Base-by-base conservation (phyloP, 1,140 invertebrate genomes). In the Monochamus saltuarius region DNA sequence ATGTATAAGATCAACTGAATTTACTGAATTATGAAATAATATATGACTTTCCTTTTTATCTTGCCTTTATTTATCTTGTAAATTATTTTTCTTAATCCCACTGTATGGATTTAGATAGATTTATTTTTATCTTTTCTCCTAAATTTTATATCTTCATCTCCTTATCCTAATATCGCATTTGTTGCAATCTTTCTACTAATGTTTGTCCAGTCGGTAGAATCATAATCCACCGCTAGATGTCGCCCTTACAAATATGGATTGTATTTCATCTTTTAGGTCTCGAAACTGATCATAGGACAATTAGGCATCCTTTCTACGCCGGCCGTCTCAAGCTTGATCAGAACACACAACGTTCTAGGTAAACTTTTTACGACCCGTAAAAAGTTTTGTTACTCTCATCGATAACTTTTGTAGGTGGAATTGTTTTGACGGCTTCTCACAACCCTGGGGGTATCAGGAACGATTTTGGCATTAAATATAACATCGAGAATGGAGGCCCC, bases 381-480 rank as follows among this genome's bases (percentile, higher is more conserved):
- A 50, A n/a, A 6, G 14, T 19, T 35, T n/a, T 19, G 4, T 35
- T 2, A 29, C 11, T 34, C 3, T 3, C 11, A 13, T 11, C 16
- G n/a, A 39, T 9, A 53, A 22, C 36, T 43, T 52, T 38, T 56
- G 4, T 77, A 83, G 95, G 97, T 69, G 98, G 97, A 17, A 98
- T 99, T 72, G 89, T 99, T 14, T 80, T 99, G 13, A 99, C 98
- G 14, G 98, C 98, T 0, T 98, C 95, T 49, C 98, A 99, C 76
- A 99, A 99, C 82, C 97, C 98, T 19, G 98, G 98, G 62, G 97
- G 98, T 43, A 92, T 93, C 4, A 84, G 98, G 75, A 92, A 90
- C 65, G 98, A 99, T 80, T 99, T 99, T 80, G 98, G 98, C 38
- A 98, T 99, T 68, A 99, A 99, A 79, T 99, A 93, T 75, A 99